Evolutionary conservation across 1,140 invertebrate species (phyloP), one percentile per base, ranked within the genome.

Genomic region (Orchestia grillus): DNA sequence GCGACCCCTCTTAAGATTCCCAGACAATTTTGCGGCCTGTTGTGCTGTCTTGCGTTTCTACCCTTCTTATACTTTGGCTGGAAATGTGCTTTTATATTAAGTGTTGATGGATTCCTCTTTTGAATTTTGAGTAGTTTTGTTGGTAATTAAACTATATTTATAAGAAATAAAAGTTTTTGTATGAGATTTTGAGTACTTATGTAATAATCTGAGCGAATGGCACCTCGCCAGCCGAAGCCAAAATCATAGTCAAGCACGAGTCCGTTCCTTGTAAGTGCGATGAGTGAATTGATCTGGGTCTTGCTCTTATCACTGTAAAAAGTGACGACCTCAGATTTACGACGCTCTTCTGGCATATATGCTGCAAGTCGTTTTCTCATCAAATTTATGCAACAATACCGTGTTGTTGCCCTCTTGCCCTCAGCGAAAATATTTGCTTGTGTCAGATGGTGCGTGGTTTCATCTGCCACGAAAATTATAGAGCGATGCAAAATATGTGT

Each of bases 1-100:
- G 88, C 28, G n/a, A 90, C 88, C 88, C 36, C 88, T 90, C 88
- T 90, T 90, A 90, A 90, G 43, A 90, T 90, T 90, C 88, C 62
- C 62, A 15, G 62, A 77, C 62, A 77, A 77, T 28, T 15, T 77
- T 77, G 28, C 62, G 62, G 62, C 88, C 41, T 44, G 8, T 4
- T 42, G 42, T 90, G 42, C 88, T 42, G 42, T 28, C 41, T 90
- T 11, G 88, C 15, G 88, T 41, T 6, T 15, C 62, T 77, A 28
- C 62, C 11, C 11, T 77, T 53, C 47, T 53, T 53, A 53, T 77
- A 3, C 62, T 77, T 77, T 77, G 28, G 3, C 47, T 53, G 15
- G 62, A 77, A 36, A 53, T 8, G 47, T 53, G 47, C 15, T 77
- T 77, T 77, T 77, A 28, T 23, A 23, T 77, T 77, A 19, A 23